Evolutionary conservation across 1,140 invertebrate genomes (phyloP).

Genomic region (Pentalonia nigronervosa): DNA sequence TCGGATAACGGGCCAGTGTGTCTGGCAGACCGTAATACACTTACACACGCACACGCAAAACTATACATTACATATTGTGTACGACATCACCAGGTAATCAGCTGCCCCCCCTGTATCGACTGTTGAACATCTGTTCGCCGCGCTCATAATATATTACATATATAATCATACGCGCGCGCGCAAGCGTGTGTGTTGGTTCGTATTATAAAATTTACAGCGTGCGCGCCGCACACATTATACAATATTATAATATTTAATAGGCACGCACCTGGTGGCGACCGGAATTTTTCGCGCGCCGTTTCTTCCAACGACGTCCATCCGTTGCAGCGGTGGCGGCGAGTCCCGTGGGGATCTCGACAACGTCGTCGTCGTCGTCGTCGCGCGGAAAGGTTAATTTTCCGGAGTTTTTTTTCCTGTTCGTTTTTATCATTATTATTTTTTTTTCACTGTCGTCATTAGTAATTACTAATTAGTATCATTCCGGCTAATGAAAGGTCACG

Average conservation of each 20-base stretch:
- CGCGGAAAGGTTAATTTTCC: constrained; percentile 53
- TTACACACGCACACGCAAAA: background rate
- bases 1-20: constrained; percentile 22
- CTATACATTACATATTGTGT: constrained; percentile 24
- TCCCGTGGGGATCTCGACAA: constrained; percentile 32
- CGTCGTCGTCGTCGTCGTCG: background rate
- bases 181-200: background rate
- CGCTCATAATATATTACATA: background rate
- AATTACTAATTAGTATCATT: constrained; percentile 55
- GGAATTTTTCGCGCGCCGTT: background rate
- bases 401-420: background rate
- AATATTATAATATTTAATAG: constrained; percentile 24
- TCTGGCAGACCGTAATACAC: constrained; percentile 21
- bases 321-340: background rate
- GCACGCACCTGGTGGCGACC: constrained; percentile 35
- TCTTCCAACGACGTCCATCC: background rate
- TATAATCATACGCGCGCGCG: background rate
- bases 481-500: constrained; percentile 53
- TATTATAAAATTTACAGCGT: background rate
- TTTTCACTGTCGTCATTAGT: constrained; percentile 8
- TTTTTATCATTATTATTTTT: constrained; percentile 24
- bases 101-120: constrained; percentile 47
- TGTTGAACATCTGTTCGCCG: constrained; percentile 35
- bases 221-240: background rate
- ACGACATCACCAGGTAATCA: constrained; percentile 55